Evolutionary conservation across 1,140 invertebrate genomes (phyloP).

Genomic region (Pygmarrhopalites habei): DNA sequence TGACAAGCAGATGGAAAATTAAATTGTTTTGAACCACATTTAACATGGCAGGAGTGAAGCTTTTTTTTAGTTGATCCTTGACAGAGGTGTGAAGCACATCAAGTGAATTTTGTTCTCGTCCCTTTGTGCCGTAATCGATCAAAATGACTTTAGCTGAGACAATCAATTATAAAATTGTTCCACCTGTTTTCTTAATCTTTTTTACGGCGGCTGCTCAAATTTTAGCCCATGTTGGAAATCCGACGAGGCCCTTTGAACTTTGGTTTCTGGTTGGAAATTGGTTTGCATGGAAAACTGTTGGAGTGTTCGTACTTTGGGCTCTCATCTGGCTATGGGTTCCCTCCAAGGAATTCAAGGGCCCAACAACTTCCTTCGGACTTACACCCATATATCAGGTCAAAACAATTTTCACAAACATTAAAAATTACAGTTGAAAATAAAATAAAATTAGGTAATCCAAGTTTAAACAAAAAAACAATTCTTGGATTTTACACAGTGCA

Average conservation of each 20-base stretch:
- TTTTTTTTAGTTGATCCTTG: background rate
- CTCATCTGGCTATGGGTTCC: constrained; percentile 45
- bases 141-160: constrained; percentile 8
- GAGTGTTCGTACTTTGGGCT: constrained; percentile 42
- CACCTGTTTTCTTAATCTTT: constrained; percentile 43
- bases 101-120: no score
- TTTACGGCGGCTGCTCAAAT: constrained; percentile 43
- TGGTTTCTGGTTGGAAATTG: constrained; percentile 40
- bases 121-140: background rate
- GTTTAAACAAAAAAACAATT: no score
- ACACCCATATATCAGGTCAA: constrained; percentile 47
- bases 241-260: constrained; percentile 18
- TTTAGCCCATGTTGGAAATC: constrained; percentile 41
- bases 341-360: constrained; percentile 47
- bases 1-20: no score
- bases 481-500: no score
- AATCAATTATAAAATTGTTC: constrained; percentile 42
- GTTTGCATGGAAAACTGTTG: constrained; percentile 43
- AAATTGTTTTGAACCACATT: background rate
- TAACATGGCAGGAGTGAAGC: background rate
- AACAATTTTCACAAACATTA: no score
- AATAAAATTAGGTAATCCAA: no score
- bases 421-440: no score
- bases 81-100: no score
- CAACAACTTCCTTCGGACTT: constrained; percentile 48